These are phyloP conservation scores for Crossocerus cetratus DNA, from an alignment of 2,888 invertebrate species.

Conservation along the genomic window DNA sequence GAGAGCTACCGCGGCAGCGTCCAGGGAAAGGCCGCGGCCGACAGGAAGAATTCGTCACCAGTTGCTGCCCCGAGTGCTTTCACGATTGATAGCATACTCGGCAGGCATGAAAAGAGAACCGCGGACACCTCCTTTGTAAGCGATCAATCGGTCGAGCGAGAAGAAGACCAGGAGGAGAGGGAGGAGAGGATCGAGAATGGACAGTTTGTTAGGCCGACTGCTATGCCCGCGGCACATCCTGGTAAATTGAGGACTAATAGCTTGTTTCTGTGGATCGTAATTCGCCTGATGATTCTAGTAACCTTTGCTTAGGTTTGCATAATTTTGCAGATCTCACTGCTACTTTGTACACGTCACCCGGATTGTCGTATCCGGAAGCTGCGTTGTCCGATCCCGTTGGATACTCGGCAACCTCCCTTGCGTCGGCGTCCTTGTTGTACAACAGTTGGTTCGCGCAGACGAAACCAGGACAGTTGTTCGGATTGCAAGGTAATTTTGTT, in stretches of 20 bases:
- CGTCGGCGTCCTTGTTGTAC: constrained; percentile 73
- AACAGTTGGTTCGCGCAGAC: constrained; percentile 74
- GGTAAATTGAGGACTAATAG: constrained; percentile 30
- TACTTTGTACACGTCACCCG: constrained; percentile 51
- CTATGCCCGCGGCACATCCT: constrained; percentile 51
- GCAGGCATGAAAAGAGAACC: constrained; percentile 43
- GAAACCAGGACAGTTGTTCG: constrained; percentile 79
- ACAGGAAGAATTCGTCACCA: constrained; percentile 46
- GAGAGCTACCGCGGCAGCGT: constrained; percentile 51
- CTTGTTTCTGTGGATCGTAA: too few species aligned
- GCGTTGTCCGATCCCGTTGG: constrained; percentile 62
- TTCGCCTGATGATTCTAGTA: too few species aligned
- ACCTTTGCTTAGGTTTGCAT: neutral
- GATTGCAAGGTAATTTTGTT: constrained; percentile 81
- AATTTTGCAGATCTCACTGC: constrained; percentile 43
- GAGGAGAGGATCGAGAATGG: constrained; percentile 46
- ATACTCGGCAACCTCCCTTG: constrained; percentile 70
- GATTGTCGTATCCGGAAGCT: constrained; percentile 56
- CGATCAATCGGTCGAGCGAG: constrained; percentile 47
- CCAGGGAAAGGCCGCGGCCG: constrained; percentile 27
- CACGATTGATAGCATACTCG: constrained; percentile 71
- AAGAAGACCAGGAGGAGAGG: constrained; percentile 51
- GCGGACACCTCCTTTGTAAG: constrained; percentile 27
- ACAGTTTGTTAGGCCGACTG: constrained; percentile 57
- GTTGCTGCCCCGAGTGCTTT: constrained; percentile 65